A percentile compares a stretch with the other conserved stretches of the same genome.
These are phyloP conservation scores for Oceanodroma tethys DNA, from an alignment of 2,113 vertebrate species.

Conservation along the genomic window DNA sequence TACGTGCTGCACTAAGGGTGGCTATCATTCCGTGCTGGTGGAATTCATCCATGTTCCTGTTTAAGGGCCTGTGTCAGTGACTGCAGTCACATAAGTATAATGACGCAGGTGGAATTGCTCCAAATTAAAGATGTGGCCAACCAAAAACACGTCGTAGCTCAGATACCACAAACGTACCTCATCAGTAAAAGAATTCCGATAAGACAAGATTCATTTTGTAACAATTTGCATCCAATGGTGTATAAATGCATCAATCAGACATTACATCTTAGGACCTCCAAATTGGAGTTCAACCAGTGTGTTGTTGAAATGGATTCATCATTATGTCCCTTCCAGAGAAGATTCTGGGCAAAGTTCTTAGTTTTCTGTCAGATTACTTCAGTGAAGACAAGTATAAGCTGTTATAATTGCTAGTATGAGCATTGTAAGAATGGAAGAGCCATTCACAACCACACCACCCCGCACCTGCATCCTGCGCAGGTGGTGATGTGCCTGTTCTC, in stretches of 20 bases:
- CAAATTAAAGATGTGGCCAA: not conserved
- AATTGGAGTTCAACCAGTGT: not conserved
- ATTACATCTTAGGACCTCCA: not conserved
- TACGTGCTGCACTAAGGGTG: not conserved
- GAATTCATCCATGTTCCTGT: not conserved
- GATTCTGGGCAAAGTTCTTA: not conserved
- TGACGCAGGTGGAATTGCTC: not conserved
- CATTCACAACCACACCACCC: not conserved
- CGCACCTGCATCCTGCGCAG: not conserved
- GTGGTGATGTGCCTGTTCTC: not conserved
- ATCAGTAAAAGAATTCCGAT: slow-evolving; percentile 26
- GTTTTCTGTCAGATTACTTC: not conserved
- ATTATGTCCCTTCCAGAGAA: not conserved
- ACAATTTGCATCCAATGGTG: slow-evolving; percentile 30
- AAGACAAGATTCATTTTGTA: slow-evolving; percentile 1
- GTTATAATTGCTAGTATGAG: not conserved
- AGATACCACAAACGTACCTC: slow-evolving; percentile 21
- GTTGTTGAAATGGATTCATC: not conserved
- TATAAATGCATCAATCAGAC: slow-evolving; percentile 18
- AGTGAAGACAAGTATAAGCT: not conserved
- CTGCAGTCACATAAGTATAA: not conserved
- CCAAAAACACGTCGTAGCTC: not conserved
- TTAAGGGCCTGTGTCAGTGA: not conserved
- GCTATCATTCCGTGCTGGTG: not conserved
- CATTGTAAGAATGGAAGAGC: not conserved